Evolutionary conservation across 2,113 vertebrate genomes (phyloP).

Genomic region (Syrmaticus mikado): DNA sequence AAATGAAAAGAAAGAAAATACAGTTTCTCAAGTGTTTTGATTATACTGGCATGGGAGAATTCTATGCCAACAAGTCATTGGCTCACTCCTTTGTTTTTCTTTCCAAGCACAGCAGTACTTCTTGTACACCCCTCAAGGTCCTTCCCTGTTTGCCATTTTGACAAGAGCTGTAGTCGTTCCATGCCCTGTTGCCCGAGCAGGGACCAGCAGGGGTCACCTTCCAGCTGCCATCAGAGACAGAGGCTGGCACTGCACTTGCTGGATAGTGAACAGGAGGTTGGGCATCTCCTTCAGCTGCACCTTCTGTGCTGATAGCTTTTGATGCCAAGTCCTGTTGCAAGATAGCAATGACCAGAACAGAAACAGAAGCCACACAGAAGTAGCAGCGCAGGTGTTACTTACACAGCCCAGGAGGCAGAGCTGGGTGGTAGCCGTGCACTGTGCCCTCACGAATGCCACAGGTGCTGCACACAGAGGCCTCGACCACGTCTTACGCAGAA

Average conservation of each 20-base stretch:
- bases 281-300: neutral
- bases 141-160: neutral
- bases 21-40: neutral
- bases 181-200: neutral
- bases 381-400: neutral
- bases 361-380: neutral
- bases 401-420: rapidly evolving
- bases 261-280: neutral
- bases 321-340: neutral
- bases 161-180: rapidly evolving
- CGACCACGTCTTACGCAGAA: neutral
- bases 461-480: neutral
- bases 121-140: neutral
- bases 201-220: neutral
- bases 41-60: neutral
- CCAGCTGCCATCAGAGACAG: neutral
- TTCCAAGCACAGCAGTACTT: neutral
- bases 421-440: rapidly evolving
- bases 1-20: neutral
- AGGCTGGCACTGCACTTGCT: neutral
- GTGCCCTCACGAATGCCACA: neutral
- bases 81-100: neutral
- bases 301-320: neutral
- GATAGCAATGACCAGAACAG: rapidly evolving
- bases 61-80: neutral